Evolutionary conservation across 2,888 invertebrate genomes (phyloP).

Genomic region (Seira musarum): DNA sequence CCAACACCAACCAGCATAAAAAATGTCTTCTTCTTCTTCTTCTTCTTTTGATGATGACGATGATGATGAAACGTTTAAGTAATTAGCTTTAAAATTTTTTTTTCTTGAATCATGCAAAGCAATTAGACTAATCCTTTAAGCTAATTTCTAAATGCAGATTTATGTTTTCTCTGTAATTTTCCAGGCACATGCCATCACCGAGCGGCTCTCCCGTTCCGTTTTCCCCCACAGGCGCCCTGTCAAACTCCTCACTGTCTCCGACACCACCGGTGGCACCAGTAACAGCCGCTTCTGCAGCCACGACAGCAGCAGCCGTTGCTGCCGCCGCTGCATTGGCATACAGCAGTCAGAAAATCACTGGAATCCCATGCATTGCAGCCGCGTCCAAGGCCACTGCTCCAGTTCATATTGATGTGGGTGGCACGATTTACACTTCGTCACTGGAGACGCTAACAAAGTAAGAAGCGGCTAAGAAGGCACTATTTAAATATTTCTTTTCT

Average conservation of each 20-base stretch:
- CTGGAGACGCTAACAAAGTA: constrained; percentile 95
- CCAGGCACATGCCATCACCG: constrained; percentile 68
- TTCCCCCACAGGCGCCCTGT: constrained; percentile 67
- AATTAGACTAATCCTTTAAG: not conserved
- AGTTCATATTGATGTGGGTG: constrained; percentile 98
- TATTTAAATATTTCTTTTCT: not conserved
- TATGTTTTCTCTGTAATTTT: constrained; percentile 25
- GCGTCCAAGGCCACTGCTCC: constrained; percentile 95
- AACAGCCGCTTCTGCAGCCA: constrained; percentile 19
- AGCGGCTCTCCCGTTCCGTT: constrained; percentile 67
- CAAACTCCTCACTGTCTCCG: constrained; percentile 69
- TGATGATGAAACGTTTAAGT: not conserved
- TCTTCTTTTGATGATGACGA: not conserved
- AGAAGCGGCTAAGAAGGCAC: constrained; percentile 74
- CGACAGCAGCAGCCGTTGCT: constrained; percentile 71
- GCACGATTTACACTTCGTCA: constrained; percentile 96
- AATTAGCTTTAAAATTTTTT: constrained; percentile 7
- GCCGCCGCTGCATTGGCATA: constrained; percentile 72
- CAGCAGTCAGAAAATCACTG: constrained; percentile 83
- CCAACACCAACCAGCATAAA: no score
- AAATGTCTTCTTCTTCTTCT: no score
- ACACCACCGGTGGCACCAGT: constrained; percentile 66
- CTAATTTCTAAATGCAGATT: not conserved
- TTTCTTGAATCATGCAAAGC: not conserved
- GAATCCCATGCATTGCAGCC: constrained; percentile 94